phyloP scores from a whole-genome alignment of 2,113 vertebrate genomes.

The Mobula hypostoma region DNA sequence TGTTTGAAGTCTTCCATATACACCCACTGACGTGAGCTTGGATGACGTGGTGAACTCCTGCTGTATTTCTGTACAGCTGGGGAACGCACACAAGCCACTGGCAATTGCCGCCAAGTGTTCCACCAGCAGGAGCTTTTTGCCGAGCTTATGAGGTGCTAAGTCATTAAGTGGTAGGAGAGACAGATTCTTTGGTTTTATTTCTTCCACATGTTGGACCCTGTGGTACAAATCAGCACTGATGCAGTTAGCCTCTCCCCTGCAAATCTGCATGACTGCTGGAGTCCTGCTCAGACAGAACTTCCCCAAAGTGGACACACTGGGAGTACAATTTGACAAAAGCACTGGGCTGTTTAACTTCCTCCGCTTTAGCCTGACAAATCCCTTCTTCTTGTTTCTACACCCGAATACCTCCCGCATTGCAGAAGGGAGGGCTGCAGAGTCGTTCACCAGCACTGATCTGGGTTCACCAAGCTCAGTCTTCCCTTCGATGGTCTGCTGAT shows the following conservation, averaged over 20 bases:
- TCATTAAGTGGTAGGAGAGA: background rate
- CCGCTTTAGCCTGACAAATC: background rate
- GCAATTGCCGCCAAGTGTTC: background rate
- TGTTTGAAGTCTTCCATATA: background rate
- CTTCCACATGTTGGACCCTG: background rate
- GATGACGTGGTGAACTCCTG: background rate
- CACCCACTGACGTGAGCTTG: background rate
- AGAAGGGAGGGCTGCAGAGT: background rate
- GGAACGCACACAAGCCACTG: background rate
- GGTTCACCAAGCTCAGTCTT: background rate
- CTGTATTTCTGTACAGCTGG: background rate
- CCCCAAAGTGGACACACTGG: background rate
- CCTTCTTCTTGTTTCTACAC: background rate
- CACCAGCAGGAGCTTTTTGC: background rate
- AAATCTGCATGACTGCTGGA: no score
- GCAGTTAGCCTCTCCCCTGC: background rate
- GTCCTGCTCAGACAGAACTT: background rate
- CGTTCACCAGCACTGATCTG: no score
- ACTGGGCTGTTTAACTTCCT: background rate
- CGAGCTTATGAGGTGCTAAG: background rate
- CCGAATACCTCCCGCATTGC: background rate
- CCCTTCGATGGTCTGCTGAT: background rate
- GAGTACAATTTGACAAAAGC: background rate
- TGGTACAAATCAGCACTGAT: background rate
- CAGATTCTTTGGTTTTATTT: background rate